Evolutionary conservation across 2,888 invertebrate species (phyloP), one percentile per base, ranked within the genome.

Genomic region (Archaeoteleia sp.): DNA sequence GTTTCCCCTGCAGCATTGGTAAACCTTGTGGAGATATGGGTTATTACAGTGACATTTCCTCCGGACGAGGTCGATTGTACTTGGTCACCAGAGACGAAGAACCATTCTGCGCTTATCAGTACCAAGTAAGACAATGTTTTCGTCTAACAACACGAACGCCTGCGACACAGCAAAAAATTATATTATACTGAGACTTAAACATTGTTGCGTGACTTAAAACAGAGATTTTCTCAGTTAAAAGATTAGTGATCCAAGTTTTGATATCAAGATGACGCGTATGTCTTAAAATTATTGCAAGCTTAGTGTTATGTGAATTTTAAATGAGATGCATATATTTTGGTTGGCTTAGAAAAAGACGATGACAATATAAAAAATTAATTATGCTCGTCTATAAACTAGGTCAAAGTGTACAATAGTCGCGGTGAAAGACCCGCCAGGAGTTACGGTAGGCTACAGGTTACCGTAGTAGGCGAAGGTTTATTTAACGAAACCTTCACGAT

Each of bases 81-180:
- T 87, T 97, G 39, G 89, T 95, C 1, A 97, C 97, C 0, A 89
- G 96, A 67, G 94, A 95, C 70, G 94, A 95, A 79, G 95, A 95
- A 83, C 97, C 97, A 0, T 97, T 96, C 84, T 97, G 97, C 86
- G 96, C 95, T 0, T 94, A 96, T 86, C 96, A 96, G 81, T 96
- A 94, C 81, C 80, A 80, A 53, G 78, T 76, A 1, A 15, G 40
- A 25, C 15, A 49, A 1, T 20, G 17, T 34, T 34, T 12, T 5
- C 12, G 34, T 34, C 2, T 7, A 2, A 12, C 12, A 13, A n/a
- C n/a, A n/a, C n/a, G n/a, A n/a, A n/a, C n/a, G n/a, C n/a, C n/a
- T n/a, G n/a, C n/a, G n/a, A n/a, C n/a, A n/a, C n/a, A n/a, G n/a
- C n/a, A n/a, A n/a, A n/a, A n/a, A n/a, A n/a, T n/a, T n/a, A n/a